Evolutionary conservation across 1,140 invertebrate species (phyloP), one percentile per base, ranked within the genome.

Genomic region (Drosophila pectinifera): DNA sequence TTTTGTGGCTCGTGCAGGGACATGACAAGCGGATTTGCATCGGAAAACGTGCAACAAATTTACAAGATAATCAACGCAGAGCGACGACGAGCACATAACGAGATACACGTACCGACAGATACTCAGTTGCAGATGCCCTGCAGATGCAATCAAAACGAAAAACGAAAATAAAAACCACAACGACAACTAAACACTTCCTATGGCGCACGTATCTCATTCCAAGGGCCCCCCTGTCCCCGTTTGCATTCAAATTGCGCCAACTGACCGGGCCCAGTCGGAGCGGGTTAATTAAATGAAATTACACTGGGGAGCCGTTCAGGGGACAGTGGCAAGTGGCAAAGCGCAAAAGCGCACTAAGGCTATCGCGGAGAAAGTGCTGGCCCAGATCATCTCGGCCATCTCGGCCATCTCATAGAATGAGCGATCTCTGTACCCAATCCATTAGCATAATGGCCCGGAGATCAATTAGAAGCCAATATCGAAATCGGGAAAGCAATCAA

Each of bases 211-310:
- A 54, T 73, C 34, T 68, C 56, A 7, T 22, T 14, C 26, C 14
- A 42, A 57, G 61, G 53, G 18, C 55, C 42, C 39, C 31, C n/a
- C 61, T n/a, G 46, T 56, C 48, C 5, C 7, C 6, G 28, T 28
- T 34, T 73, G 72, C 73, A 73, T 48, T 45, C 34, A 68, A 48
- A 73, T 58, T 53, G 56, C 26, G 22, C 28, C 4, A 24, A 31
- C 36, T 70, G 51, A 62, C 45, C 48, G 46, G 28, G 48, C 43
- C 34, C 38, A 49, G 41, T 51, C 43, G n/a, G n/a, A n/a, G n/a
- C n/a, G n/a, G n/a, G n/a, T 78, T 78, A 78, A 78, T 78, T 77
- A 78, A 78, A 78, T 78, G 64, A 69, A 78, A 77, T 77, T 78
- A 63, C 75, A 31, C 36, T 43, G 45, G 64, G 73, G 45, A 58